Percentiles rank a stretch among this genome's conserved stretches.
Evolutionary conservation across 2,113 vertebrate species (phyloP).

Genomic region (Leucosticte australis): DNA sequence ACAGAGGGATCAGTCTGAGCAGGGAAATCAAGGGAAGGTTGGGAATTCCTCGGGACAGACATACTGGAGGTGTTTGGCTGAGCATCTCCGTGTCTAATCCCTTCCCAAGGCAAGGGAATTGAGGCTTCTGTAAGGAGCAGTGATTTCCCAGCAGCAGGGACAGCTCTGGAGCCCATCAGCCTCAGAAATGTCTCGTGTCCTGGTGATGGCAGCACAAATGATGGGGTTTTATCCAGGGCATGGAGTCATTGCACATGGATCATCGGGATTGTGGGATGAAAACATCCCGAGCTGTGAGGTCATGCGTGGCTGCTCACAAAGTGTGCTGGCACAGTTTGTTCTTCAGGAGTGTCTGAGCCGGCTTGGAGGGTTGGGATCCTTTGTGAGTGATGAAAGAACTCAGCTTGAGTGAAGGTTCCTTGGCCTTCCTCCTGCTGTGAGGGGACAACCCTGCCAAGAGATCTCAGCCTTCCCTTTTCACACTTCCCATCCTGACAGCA

Average conservation of each 20-base stretch:
- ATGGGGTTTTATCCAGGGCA: neutral
- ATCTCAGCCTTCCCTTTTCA: constrained; percentile 10
- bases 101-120: neutral
- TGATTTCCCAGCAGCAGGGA: neutral
- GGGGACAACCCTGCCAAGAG: constrained; percentile 21
- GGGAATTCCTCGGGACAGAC: neutral
- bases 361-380: neutral
- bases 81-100: neutral
- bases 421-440: neutral
- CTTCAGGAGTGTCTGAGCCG: neutral
- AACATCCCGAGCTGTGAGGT: neutral
- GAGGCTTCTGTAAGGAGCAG: neutral
- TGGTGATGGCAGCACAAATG: neutral
- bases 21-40: neutral
- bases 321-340: neutral
- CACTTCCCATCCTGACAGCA: neutral
- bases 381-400: neutral
- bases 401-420: neutral
- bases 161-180: neutral
- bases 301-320: neutral
- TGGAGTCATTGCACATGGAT: neutral
- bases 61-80: neutral
- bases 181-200: fast-evolving
- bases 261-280: fast-evolving
- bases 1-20: neutral